Evolutionary conservation across 1,140 invertebrate genomes (phyloP), one percentile per base, ranked within the genome.

Genomic region (Ceratosolen fusciceps): DNA sequence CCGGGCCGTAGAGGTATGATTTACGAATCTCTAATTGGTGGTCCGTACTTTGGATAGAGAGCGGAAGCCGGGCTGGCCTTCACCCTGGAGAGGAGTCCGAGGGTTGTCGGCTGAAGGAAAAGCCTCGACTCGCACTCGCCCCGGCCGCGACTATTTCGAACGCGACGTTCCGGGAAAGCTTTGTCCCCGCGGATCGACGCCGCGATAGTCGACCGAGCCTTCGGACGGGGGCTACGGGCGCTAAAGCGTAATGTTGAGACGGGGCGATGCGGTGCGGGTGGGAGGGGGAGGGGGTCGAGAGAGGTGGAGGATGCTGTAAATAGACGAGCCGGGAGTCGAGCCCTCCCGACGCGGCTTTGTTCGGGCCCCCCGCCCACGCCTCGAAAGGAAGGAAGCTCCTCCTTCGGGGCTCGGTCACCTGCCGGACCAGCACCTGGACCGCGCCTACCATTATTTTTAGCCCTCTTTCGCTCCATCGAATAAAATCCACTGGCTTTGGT

Each of bases 261-360:
- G n/a, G n/a, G n/a, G n/a, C n/a, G n/a, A n/a, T n/a, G n/a, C n/a
- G n/a, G n/a, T n/a, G n/a, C n/a, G n/a, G n/a, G n/a, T n/a, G n/a
- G n/a, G n/a, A n/a, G n/a, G n/a, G n/a, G n/a, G n/a, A n/a, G n/a
- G n/a, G n/a, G n/a, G n/a, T n/a, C n/a, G n/a, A n/a, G n/a, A n/a
- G n/a, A n/a, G n/a, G 54, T 58, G 34, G 74, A 67, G 47, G 54
- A 26, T 10, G n/a, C 60, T 67, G 62, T 7, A 76, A 76, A 76
- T 76, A 76, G 74, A 65, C 60, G 60, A 31, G 21, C 65, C 29
- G n/a, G 65, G 31, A 12, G 31, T 37, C 21, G 65, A 31, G 7
- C 60, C 24, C 29, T 37, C 43, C n/a, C 39, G 37, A 29, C 70
- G 70, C 21, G 19, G 43, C 16, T 19, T 72, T 62, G n/a, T 65